Evolutionary conservation across 2,888 invertebrate species (phyloP), one percentile per base, ranked within the genome.

Genomic region (Xanthia togata): DNA sequence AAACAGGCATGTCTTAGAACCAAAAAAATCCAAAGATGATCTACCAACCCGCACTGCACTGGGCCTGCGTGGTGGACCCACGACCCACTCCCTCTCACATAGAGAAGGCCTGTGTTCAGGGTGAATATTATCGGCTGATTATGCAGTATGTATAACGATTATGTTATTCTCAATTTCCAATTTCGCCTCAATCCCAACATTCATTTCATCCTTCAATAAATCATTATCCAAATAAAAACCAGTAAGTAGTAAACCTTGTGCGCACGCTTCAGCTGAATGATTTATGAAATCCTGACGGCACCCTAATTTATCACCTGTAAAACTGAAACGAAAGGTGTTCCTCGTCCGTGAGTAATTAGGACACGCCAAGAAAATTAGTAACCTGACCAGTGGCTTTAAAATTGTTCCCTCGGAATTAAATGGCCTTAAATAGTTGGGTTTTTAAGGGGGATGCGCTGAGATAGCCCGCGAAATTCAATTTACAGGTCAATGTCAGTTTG

Each of bases 271-370:
- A 35, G 67, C 69, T 73, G 87, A 90, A 90, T 92, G 92, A 92
- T 91, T 92, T 90, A 92, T 91, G 90, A 87, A 88, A 88, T 87
- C 85, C 86, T 85, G 79, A 75, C 77, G 73, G 79, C 47, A 83
- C 87, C 85, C 87, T 88, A 91, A 92, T 92, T 92, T 92, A 91
- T 90, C 90, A 87, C 81, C 73, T 82, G 89, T 87, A 90, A 90
- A 90, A 90, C 89, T 90, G 88, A 68, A 82, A 82, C 81, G 82
- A 85, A 85, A 84, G 89, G 87, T 89, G 88, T 82, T 82, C 76
- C 73, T 72, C 35, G 73, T 70, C 76, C 31, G 64, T 76, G 80
- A 83, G 79, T 87, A 89, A 90, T 90, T 87, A 88, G 82, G 79
- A 81, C 87, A 69, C 67, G 81, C 82, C 87, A 77, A 68, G 59